Evolutionary conservation across 2,888 invertebrate genomes (phyloP).

Genomic region (Lepidocyrtoides sp.): DNA sequence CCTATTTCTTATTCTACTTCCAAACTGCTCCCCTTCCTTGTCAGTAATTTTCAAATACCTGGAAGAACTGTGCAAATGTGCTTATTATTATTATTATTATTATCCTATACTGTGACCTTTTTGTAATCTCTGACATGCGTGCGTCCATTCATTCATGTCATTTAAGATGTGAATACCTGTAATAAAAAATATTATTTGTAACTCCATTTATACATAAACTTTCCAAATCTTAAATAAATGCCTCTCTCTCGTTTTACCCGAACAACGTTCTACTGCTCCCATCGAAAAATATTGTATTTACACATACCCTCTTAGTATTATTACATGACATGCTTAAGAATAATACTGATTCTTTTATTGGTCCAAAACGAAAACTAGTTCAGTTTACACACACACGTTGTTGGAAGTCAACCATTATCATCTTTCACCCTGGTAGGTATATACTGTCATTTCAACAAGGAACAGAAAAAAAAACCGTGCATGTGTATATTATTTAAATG

Average conservation of each 20-base stretch:
- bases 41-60: background rate
- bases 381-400: slow-evolving; percentile 27
- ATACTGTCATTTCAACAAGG: slow-evolving; percentile 10
- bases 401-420: slow-evolving; percentile 31
- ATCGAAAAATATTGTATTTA: background rate
- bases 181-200: slow-evolving; percentile 30
- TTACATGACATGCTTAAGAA: background rate
- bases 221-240: background rate
- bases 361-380: slow-evolving; percentile 39
- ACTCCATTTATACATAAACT: background rate
- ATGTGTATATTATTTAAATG: background rate
- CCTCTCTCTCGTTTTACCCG: background rate
- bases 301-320: background rate
- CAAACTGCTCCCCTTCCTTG: too few relatives aligned
- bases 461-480: slow-evolving; percentile 15
- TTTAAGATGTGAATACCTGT: background rate
- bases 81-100: background rate
- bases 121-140: background rate
- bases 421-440: slow-evolving; percentile 55
- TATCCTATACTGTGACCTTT: background rate
- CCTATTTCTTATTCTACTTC: too few relatives aligned
- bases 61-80: background rate
- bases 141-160: background rate
- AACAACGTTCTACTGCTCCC: background rate
- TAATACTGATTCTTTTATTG: slow-evolving; percentile 16